These are phyloP conservation scores for Dissostichus mawsoni DNA, from an alignment of 2,113 vertebrate genomes.

Conservation along the genomic window DNA sequence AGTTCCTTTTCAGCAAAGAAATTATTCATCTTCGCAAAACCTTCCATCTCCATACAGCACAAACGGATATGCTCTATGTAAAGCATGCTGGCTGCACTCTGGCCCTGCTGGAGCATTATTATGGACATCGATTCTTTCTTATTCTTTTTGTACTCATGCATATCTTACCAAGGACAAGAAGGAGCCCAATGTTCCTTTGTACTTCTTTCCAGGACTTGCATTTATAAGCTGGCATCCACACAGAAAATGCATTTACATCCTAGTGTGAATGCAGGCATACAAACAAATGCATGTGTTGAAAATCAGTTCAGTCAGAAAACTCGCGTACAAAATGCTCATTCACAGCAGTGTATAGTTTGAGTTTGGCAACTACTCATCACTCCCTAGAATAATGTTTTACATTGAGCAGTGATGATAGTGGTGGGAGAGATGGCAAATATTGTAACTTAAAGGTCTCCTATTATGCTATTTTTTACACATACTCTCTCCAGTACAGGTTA, in stretches of 20 bases:
- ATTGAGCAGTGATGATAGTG: too few relatives aligned
- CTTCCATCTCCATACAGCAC: slow-evolving; percentile 23
- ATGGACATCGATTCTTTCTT: slow-evolving; percentile 59
- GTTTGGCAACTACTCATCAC: too few relatives aligned
- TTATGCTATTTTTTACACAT: too few relatives aligned
- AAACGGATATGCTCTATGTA: slow-evolving; percentile 49
- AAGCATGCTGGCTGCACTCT: slow-evolving; percentile 36
- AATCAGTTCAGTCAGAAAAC: not conserved
- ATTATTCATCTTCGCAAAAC: slow-evolving; percentile 37
- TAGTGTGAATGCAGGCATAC: slow-evolving; percentile 18
- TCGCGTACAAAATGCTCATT: too few relatives aligned
- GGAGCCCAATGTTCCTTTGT: slow-evolving; percentile 54
- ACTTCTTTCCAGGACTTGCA: slow-evolving; percentile 16
- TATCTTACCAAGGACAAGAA: slow-evolving; percentile 50
- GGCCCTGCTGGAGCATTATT: slow-evolving; percentile 45
- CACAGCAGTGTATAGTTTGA: too few relatives aligned
- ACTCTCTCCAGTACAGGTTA: too few relatives aligned
- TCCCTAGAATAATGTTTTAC: too few relatives aligned
- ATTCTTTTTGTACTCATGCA: slow-evolving; percentile 50
- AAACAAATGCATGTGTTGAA: not conserved
- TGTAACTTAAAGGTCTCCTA: too few relatives aligned
- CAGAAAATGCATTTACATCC: slow-evolving; percentile 6
- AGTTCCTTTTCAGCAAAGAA: slow-evolving; percentile 37
- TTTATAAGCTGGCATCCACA: not conserved
- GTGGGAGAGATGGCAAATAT: too few relatives aligned